Conservation (phyloP, 2,113 vertebrate species). For the Anoplopoma fimbria region DNA sequence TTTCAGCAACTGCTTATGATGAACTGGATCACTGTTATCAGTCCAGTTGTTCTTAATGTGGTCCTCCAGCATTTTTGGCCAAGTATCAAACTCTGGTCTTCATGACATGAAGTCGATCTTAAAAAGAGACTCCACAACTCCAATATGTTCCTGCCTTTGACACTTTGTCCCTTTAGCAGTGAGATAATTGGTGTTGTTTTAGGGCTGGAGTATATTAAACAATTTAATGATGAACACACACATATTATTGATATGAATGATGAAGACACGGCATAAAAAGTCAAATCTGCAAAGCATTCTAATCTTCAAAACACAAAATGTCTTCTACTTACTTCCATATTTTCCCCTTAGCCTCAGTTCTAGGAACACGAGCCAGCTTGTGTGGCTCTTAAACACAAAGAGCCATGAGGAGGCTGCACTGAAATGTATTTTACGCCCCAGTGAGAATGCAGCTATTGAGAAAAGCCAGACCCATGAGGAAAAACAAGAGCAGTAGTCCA, state of each 20-base stretch:
- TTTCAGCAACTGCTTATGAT: not conserved
- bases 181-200: too few species aligned
- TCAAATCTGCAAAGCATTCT: too few species aligned
- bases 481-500: slow-evolving; percentile 53
- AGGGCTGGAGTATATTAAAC: too few species aligned
- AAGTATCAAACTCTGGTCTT: not conserved
- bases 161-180: not conserved
- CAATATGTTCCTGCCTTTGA: not conserved
- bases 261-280: too few species aligned
- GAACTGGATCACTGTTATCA: not conserved
- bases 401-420: slow-evolving; percentile 4
- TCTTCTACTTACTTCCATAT: too few species aligned
- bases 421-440: slow-evolving; percentile 54
- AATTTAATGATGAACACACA: too few species aligned
- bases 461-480: slow-evolving; percentile 21
- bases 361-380: not conserved
- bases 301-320: too few species aligned
- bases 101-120: not conserved
- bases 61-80: not conserved
- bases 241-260: too few species aligned
- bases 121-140: not conserved
- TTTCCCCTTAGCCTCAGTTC: too few species aligned
- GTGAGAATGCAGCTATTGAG: slow-evolving; percentile 48
- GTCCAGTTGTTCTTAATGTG: not conserved
- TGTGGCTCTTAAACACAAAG: slow-evolving; percentile 15